A percentile compares a stretch with the other conserved stretches of the same genome.
phyloP scores from a whole-genome alignment of 2,113 vertebrate species.

The Campylorhamphus procurvoides region DNA sequence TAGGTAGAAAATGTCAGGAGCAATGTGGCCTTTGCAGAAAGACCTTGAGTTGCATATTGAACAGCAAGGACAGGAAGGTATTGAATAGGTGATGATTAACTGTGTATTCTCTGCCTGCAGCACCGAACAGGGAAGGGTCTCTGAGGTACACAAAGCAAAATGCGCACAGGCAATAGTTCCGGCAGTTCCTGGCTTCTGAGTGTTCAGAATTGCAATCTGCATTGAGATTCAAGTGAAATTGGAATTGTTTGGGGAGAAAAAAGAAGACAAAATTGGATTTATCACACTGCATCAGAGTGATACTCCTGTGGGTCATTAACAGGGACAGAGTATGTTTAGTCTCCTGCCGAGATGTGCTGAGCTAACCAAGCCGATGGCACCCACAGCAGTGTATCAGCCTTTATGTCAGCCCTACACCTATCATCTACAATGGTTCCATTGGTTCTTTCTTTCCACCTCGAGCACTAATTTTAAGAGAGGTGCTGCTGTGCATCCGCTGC shows the following conservation, averaged over 20 bases:
- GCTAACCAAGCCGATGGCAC: background rate
- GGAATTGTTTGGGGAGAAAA: background rate
- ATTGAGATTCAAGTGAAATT: background rate
- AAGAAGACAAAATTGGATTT: background rate
- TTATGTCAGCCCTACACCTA: background rate
- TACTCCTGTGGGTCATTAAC: background rate
- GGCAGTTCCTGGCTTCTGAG: background rate
- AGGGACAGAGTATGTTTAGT: background rate
- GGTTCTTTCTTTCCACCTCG: background rate
- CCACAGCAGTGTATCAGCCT: background rate
- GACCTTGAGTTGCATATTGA: conserved; percentile 30
- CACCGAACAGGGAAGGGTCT: background rate
- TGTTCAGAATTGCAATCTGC: background rate
- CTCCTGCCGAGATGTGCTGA: background rate
- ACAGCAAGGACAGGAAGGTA: background rate
- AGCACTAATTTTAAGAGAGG: background rate
- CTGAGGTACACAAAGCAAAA: background rate
- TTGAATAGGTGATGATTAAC: conserved; percentile 16
- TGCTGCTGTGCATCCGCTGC: accelerated
- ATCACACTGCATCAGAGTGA: background rate
- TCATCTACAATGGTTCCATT: background rate
- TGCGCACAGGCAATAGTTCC: background rate
- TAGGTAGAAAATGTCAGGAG: conserved; percentile 23
- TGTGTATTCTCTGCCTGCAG: background rate
- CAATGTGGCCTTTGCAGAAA: conserved; percentile 7